Conservation (phyloP, 1,140 invertebrate genomes). For the Battus philenor region DNA sequence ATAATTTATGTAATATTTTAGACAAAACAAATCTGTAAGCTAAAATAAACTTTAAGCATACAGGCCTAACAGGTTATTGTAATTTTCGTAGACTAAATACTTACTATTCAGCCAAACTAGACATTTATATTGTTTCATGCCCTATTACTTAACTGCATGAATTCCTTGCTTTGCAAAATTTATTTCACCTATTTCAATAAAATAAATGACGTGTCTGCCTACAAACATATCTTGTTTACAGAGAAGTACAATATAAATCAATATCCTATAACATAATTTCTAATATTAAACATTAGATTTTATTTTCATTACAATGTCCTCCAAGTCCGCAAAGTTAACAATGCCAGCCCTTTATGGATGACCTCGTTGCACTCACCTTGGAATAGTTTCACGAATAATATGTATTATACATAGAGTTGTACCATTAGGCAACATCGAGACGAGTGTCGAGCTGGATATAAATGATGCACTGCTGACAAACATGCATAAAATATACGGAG, state of each 20-base stretch:
- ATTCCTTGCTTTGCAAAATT: too few species aligned
- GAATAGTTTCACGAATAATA: slow-evolving; percentile 71
- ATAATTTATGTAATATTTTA: too few species aligned
- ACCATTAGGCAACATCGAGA: slow-evolving; percentile 42
- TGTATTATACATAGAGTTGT: slow-evolving; percentile 37
- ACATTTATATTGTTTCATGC: too few species aligned
- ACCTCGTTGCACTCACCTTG: slow-evolving; percentile 67
- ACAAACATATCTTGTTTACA: neutral
- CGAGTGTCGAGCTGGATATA: slow-evolving; percentile 8
- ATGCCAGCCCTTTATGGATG: slow-evolving; percentile 67
- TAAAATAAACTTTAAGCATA: too few species aligned
- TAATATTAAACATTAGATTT: slow-evolving; percentile 18
- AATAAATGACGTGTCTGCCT: neutral
- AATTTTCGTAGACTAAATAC: too few species aligned
- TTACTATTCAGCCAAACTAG: too few species aligned
- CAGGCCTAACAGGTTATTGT: too few species aligned
- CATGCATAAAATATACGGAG: too few species aligned
- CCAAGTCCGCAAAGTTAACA: slow-evolving; percentile 49
- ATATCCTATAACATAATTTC: slow-evolving; percentile 1
- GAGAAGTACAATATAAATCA: too few species aligned
- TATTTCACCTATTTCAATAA: too few species aligned
- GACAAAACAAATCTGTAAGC: too few species aligned
- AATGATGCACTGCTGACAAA: neutral
- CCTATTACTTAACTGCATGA: too few species aligned
- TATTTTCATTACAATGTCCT: slow-evolving; percentile 44